phyloP scores from a whole-genome alignment of 2,113 vertebrate genomes.

The Planiliza haematocheilus region DNA sequence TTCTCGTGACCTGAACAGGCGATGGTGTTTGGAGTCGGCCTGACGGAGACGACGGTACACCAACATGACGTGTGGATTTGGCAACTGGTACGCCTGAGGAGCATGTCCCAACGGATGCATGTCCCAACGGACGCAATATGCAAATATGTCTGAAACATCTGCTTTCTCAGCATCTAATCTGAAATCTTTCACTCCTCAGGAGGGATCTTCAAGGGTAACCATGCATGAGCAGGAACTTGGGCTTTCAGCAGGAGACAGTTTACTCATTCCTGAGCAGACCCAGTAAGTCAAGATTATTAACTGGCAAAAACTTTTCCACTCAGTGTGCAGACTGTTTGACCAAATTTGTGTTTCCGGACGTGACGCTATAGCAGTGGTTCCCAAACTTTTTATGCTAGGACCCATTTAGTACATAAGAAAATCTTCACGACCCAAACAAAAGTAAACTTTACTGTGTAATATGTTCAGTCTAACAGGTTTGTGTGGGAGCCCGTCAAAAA shows the following conservation, averaged over 20 bases:
- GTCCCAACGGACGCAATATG: too few species aligned
- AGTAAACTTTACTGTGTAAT: too few species aligned
- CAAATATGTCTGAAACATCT: too few species aligned
- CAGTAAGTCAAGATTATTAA: conserved; percentile 81
- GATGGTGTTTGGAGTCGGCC: conserved; percentile 85
- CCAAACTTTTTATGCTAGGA: too few species aligned
- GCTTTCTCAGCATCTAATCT: neutral
- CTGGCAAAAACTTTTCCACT: neutral
- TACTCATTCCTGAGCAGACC: conserved; percentile 85
- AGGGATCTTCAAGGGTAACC: conserved; percentile 85
- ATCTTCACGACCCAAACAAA: too few species aligned
- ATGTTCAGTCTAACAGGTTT: too few species aligned
- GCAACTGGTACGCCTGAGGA: conserved; percentile 87
- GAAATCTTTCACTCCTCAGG: conserved; percentile 76
- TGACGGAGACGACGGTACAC: conserved; percentile 70
- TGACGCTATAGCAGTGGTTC: too few species aligned
- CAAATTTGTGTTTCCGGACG: too few species aligned
- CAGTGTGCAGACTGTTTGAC: neutral
- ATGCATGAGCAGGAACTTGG: conserved; percentile 74
- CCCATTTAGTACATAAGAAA: too few species aligned
- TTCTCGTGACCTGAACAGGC: conserved; percentile 75
- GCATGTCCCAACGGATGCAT: too few species aligned
- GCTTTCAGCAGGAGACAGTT: conserved; percentile 87
- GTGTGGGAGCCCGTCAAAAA: too few species aligned
- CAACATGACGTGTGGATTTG: conserved; percentile 92